phyloP scores from a whole-genome alignment of 2,797 vertebrate species.

The Chelonia mydas region DNA sequence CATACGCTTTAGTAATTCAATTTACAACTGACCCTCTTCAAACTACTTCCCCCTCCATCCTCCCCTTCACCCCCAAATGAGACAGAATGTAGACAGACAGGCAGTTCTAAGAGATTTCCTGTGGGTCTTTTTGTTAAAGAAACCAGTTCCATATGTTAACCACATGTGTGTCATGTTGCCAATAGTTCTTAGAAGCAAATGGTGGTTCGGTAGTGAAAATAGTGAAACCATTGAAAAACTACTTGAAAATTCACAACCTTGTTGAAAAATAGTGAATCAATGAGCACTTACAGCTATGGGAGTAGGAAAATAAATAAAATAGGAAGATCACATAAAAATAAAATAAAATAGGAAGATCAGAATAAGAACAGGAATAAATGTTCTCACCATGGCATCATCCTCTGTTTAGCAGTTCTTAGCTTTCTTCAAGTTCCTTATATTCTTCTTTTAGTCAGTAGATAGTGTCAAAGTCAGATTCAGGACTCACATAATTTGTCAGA shows the following conservation, averaged over 20 bases:
- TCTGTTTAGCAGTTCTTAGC: conserved; percentile 1
- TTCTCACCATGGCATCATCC: background rate
- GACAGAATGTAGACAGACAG: conserved; percentile 69
- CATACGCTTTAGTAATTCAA: conserved; percentile 51
- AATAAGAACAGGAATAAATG: conserved; percentile 6
- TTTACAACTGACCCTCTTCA: conserved; percentile 71
- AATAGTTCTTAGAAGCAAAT: conserved; percentile 60
- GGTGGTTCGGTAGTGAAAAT: conserved; percentile 46
- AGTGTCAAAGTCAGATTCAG: too few relatives aligned
- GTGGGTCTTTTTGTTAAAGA: conserved; percentile 72
- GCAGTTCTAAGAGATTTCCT: conserved; percentile 74
- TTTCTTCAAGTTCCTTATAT: conserved; percentile 16
- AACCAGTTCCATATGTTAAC: conserved; percentile 80
- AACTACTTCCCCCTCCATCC: conserved; percentile 61
- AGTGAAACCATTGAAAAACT: conserved; percentile 34
- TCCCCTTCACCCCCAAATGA: conserved; percentile 59
- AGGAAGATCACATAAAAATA: conserved; percentile 32
- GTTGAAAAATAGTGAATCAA: conserved; percentile 51
- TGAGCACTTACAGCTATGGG: conserved; percentile 20
- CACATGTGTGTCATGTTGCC: conserved; percentile 79
- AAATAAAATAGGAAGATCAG: conserved; percentile 32
- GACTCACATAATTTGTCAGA: too few relatives aligned
- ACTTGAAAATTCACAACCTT: conserved; percentile 53
- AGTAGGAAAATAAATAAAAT: background rate
- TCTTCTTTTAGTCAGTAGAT: conserved; percentile 28